Percentiles rank a stretch among this genome's conserved stretches.
phyloP scores from a whole-genome alignment of 2,888 invertebrate species.

The Bombyx huttoni region DNA sequence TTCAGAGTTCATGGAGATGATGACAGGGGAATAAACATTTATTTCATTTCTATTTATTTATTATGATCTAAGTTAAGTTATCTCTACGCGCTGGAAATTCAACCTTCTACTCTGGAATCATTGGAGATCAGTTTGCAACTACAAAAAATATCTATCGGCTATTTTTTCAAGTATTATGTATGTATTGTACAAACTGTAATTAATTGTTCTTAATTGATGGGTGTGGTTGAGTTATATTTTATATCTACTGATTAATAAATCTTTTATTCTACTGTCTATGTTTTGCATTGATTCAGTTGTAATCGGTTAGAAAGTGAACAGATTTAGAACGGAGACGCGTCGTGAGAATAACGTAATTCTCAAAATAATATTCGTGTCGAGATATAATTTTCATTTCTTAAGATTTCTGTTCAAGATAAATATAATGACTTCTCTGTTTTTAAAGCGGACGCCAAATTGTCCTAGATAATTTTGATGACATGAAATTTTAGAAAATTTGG shows the following conservation, averaged over 20 bases:
- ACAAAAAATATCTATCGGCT: slow-evolving; percentile 34
- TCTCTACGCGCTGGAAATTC: slow-evolving; percentile 50
- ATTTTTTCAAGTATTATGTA: slow-evolving; percentile 54
- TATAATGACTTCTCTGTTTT: slow-evolving; percentile 54
- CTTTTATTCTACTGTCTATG: slow-evolving; percentile 55
- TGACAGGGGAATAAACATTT: slow-evolving; percentile 88
- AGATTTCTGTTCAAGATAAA: slow-evolving; percentile 50
- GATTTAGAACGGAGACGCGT: slow-evolving; percentile 17
- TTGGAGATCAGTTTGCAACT: slow-evolving; percentile 32
- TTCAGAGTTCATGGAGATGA: slow-evolving; percentile 97
- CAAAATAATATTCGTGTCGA: slow-evolving; percentile 31
- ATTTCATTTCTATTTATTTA: slow-evolving; percentile 45
- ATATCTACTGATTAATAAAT: slow-evolving; percentile 69
- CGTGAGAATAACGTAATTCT: slow-evolving; percentile 18
- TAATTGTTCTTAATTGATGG: slow-evolving; percentile 63
- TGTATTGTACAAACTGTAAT: slow-evolving; percentile 64
- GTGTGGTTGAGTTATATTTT: slow-evolving; percentile 65
- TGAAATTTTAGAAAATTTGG: slow-evolving; percentile 52
- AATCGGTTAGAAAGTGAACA: slow-evolving; percentile 6
- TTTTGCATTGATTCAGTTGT: slow-evolving; percentile 15
- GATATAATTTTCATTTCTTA: slow-evolving; percentile 34
- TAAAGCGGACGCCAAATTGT: slow-evolving; percentile 59
- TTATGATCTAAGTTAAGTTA: slow-evolving; percentile 52
- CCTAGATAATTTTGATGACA: slow-evolving; percentile 64
- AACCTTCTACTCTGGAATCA: slow-evolving; percentile 54